Percentiles rank a stretch among this genome's conserved stretches.
phyloP scores from a whole-genome alignment of 2,113 vertebrate genomes.

The Pyrgilauda ruficollis region DNA sequence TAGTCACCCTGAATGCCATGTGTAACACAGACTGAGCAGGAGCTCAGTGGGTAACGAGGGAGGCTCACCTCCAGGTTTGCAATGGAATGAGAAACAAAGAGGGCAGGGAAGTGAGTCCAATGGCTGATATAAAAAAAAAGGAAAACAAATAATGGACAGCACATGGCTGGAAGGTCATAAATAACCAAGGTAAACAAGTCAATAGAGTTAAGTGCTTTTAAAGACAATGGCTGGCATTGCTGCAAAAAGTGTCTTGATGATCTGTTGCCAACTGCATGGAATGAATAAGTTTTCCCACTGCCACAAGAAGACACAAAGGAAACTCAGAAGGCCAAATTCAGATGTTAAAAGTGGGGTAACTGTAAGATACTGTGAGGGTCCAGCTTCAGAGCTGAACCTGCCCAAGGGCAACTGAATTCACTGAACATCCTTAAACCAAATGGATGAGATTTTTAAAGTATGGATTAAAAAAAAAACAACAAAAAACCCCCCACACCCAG shows the following conservation, averaged over 20 bases:
- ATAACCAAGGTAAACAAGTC: slow-evolving; percentile 17
- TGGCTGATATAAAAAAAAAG: neutral
- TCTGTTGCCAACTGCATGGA: neutral
- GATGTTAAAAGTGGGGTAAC: neutral
- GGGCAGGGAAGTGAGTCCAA: neutral
- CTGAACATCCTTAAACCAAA: neutral
- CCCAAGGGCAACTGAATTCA: neutral
- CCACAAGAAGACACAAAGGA: neutral
- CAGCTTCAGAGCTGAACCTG: neutral
- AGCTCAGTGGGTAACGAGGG: neutral
- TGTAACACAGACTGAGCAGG: neutral
- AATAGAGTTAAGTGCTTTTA: slow-evolving; percentile 37
- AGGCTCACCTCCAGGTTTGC: neutral
- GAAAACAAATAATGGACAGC: neutral
- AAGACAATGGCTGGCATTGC: neutral
- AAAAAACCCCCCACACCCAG: neutral
- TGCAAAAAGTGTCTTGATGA: neutral
- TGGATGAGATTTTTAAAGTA: neutral
- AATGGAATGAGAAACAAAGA: neutral
- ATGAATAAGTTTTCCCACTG: neutral
- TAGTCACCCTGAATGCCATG: neutral
- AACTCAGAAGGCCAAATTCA: neutral
- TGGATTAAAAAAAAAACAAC: neutral
- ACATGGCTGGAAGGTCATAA: neutral
- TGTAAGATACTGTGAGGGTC: neutral